Conservation (phyloP, 2,888 invertebrate genomes). For the Parasteatoda lunata region DNA sequence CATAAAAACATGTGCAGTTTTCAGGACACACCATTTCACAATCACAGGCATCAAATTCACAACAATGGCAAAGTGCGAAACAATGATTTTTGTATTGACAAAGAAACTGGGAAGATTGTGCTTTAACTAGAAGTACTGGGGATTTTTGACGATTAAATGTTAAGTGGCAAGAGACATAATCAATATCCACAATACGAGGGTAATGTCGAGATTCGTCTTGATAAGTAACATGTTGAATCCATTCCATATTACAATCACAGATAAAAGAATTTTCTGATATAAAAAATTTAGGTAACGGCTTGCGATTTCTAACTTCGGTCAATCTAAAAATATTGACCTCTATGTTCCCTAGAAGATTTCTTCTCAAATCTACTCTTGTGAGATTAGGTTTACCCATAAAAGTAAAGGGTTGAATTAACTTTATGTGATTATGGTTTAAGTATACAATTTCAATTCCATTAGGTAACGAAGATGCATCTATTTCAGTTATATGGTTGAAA, state of each 20-base stretch:
- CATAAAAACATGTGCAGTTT: conserved; percentile 91
- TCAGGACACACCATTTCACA: conserved; percentile 93
- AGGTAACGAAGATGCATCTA: conserved; percentile 86
- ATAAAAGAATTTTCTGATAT: conserved; percentile 76
- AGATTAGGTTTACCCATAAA: conserved; percentile 91
- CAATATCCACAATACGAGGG: conserved; percentile 87
- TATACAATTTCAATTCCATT: conserved; percentile 86
- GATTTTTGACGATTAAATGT: conserved; percentile 78
- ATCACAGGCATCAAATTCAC: conserved; percentile 93
- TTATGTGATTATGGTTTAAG: conserved; percentile 91
- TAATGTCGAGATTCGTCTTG: conserved; percentile 86
- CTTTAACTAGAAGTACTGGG: conserved; percentile 74
- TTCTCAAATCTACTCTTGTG: conserved; percentile 92
- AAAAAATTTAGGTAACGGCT: conserved; percentile 71
- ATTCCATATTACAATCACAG: conserved; percentile 93
- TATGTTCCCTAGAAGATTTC: conserved; percentile 91
- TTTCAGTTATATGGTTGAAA: conserved; percentile 83
- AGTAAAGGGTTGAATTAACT: conserved; percentile 88
- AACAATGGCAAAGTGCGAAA: conserved; percentile 90
- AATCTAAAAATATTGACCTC: conserved; percentile 90
- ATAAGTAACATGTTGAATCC: conserved; percentile 83
- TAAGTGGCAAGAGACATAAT: conserved; percentile 88
- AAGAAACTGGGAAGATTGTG: conserved; percentile 79
- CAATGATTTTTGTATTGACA: conserved; percentile 90
- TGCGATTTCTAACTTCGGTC: conserved; percentile 84